Evolutionary conservation across 1,140 invertebrate genomes (phyloP).

Genomic region (Drosophila pandora): DNA sequence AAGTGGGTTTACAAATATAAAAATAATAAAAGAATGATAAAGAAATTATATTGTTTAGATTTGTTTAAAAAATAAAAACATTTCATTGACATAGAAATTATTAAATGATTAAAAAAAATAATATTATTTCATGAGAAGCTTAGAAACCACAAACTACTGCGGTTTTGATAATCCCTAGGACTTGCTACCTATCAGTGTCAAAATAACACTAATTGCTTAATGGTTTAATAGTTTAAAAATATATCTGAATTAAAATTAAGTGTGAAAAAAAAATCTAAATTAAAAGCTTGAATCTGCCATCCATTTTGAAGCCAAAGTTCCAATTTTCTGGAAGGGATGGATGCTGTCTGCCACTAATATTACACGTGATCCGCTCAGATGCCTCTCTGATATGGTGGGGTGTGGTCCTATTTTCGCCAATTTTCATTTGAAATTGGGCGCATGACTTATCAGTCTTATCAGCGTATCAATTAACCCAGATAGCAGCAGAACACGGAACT

Average conservation of each 20-base stretch:
- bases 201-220: too few relatives aligned
- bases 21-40: too few relatives aligned
- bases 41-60: too few relatives aligned
- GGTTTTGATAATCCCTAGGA: neutral
- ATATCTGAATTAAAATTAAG: conserved; percentile 9
- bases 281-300: too few relatives aligned
- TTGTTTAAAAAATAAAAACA: too few relatives aligned
- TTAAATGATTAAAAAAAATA: neutral
- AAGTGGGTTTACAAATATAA: too few relatives aligned
- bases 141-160: neutral
- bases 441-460: conserved; percentile 48
- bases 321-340: conserved; percentile 20
- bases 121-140: neutral
- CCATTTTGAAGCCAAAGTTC: too few relatives aligned
- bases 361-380: conserved; percentile 8
- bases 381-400: neutral
- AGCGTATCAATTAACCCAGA: conserved; percentile 69
- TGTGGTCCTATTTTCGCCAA: conserved; percentile 15
- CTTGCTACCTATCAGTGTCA: too few relatives aligned
- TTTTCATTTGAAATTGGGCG: conserved; percentile 11
- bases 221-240: neutral
- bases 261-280: too few relatives aligned
- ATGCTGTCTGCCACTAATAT: conserved; percentile 31
- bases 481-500: conserved; percentile 56
- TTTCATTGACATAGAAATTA: too few relatives aligned